Conservation (phyloP, 2,888 invertebrate species). For the Trilocha varians region DNA sequence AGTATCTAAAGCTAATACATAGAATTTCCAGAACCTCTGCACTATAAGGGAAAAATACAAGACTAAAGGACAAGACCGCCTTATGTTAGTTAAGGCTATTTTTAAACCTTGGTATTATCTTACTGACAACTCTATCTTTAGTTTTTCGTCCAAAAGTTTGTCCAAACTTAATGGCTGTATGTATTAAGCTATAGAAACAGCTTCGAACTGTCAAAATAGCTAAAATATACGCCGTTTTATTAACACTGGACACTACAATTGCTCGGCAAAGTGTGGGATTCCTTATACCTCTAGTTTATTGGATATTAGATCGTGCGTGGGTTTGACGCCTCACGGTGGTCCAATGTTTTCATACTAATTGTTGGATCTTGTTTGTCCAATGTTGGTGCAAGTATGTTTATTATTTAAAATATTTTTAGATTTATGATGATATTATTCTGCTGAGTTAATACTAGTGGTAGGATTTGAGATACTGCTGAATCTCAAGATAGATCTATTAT, state of each 20-base stretch:
- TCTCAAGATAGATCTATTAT: too few species aligned
- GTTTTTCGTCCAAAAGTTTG: constrained; percentile 6
- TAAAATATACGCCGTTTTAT: constrained; percentile 70
- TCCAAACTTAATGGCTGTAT: constrained; percentile 21
- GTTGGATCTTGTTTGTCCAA: constrained; percentile 20
- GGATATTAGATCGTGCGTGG: constrained; percentile 48
- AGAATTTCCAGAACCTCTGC: too few species aligned
- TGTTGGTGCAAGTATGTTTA: too few species aligned
- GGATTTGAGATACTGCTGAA: too few species aligned
- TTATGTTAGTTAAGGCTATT: too few species aligned
- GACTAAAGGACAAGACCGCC: too few species aligned
- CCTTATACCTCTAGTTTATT: constrained; percentile 62
- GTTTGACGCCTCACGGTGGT: constrained; percentile 43
- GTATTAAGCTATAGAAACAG: constrained; percentile 49
- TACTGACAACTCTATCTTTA: constrained; percentile 7
- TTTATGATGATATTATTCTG: too few species aligned
- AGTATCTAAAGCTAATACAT: too few species aligned
- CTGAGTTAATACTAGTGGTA: too few species aligned
- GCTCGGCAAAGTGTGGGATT: constrained; percentile 64
- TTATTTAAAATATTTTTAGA: too few species aligned
- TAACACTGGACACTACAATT: constrained; percentile 65
- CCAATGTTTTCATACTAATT: constrained; percentile 38
- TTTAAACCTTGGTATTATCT: too few species aligned
- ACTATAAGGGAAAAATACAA: too few species aligned
- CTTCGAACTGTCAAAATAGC: constrained; percentile 68